Evolutionary conservation across 2,113 vertebrate genomes (phyloP).

Genomic region (Phalacrocorax carbo): DNA sequence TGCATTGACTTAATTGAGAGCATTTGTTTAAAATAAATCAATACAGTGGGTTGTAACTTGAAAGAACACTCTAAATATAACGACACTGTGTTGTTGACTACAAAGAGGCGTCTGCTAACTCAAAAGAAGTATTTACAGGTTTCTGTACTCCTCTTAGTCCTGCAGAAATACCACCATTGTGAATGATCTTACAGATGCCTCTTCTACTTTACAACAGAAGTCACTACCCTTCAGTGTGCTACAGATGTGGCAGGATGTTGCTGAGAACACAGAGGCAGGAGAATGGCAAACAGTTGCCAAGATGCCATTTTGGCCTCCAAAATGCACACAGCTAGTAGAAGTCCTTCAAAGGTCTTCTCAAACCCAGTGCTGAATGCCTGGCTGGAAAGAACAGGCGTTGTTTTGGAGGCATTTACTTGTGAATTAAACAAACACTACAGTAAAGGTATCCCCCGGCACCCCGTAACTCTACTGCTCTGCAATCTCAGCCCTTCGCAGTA

Average conservation of each 20-base stretch:
- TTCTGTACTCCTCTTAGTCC: not conserved
- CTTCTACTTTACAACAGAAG: not conserved
- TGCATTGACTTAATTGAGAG: slow-evolving; percentile 22
- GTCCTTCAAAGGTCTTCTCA: not conserved
- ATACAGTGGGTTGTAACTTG: not conserved
- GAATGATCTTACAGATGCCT: not conserved
- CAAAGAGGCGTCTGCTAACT: not conserved
- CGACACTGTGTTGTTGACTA: not conserved
- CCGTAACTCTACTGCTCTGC: not conserved
- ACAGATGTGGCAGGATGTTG: not conserved
- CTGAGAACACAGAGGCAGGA: not conserved
- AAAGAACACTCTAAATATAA: slow-evolving; percentile 37
- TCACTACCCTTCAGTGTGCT: not conserved
- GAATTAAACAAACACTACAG: not conserved
- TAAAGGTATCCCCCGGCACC: not conserved
- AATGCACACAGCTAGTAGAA: not conserved
- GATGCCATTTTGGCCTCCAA: not conserved
- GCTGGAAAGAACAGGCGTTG: not conserved
- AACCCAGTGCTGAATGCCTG: not conserved
- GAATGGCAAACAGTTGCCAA: not conserved
- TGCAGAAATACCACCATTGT: not conserved
- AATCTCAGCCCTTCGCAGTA: not conserved
- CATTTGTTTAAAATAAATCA: slow-evolving; percentile 50
- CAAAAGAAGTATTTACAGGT: not conserved
- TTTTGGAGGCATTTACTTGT: not conserved